Percentiles rank a stretch among this genome's conserved stretches.
These are phyloP conservation scores for Coreoperca whiteheadi DNA, from an alignment of 2,113 vertebrate species.

Conservation along the genomic window DNA sequence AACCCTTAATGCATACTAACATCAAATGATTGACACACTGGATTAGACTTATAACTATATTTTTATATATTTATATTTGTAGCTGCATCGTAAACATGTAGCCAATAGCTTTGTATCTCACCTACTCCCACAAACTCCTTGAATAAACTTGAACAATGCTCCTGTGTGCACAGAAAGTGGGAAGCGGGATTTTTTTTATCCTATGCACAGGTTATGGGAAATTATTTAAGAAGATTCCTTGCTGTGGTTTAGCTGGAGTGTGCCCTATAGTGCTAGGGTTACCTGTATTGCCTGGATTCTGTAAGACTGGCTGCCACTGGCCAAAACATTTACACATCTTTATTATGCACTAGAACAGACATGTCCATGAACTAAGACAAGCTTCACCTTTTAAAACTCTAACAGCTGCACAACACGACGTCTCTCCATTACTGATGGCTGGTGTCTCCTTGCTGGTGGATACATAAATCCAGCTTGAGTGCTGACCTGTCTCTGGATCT, in stretches of 20 bases:
- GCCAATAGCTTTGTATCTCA: neutral
- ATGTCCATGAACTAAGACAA: slow-evolving; percentile 19
- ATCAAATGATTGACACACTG: slow-evolving; percentile 8
- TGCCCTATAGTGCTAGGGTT: neutral
- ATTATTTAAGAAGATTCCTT: neutral
- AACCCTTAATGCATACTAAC: neutral
- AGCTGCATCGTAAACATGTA: neutral
- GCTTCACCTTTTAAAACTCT: slow-evolving; percentile 33
- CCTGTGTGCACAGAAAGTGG: slow-evolving; percentile 1
- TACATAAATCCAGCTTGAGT: slow-evolving; percentile 43
- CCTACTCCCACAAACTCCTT: slow-evolving; percentile 27
- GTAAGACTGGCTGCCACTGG: neutral
- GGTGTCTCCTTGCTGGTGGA: slow-evolving; percentile 23
- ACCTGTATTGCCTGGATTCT: neutral
- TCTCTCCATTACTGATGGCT: slow-evolving; percentile 44
- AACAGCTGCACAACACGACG: slow-evolving; percentile 27
- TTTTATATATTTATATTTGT: too few relatives aligned
- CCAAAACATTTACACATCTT: slow-evolving; percentile 17
- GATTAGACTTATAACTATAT: neutral
- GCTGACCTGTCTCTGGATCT: slow-evolving; percentile 31
- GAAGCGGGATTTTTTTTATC: slow-evolving; percentile 3
- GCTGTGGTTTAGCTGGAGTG: neutral
- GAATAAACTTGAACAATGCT: slow-evolving; percentile 1
- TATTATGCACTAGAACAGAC: slow-evolving; percentile 8
- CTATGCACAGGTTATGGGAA: slow-evolving; percentile 5